Base-by-base conservation (phyloP, 2,113 vertebrate species). In the Equus przewalskii region DNA sequence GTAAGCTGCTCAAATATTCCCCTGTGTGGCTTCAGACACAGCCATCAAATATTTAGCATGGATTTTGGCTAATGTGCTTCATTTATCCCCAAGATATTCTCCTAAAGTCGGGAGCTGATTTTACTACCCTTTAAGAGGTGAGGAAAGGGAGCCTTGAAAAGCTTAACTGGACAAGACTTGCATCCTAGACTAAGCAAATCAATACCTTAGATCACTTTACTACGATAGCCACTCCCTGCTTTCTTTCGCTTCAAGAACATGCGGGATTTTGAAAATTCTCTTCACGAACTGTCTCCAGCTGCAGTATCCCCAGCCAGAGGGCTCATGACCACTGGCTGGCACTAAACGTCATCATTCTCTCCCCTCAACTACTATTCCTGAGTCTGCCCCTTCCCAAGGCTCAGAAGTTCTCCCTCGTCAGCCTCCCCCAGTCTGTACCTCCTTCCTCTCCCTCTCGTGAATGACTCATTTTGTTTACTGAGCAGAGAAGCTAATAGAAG, bases 401-500 rank as follows among this genome's bases (percentile, higher is more conserved):
- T 91, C 95, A 64, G 64, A 26, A 69, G 70, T 95, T 12, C 56
- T 51, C 67, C 92, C 54, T 69, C 22, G 60, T 60, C 0, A 28
- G 36, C 88, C 58, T 96, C 84, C 97, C 84, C 73, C 64, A 93
- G 51, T 96, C 70, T 80, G 97, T 19, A 30, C 79, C 98, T 97
- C 94, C 98, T 97, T 98, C 87, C 82, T 97, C 97, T 98, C 94
- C 62, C 96, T 92, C 89, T 85, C 92, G 97, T 98, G 98, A 98
- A 98, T 97, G 97, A 98, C 98, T 98, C 98, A 95, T 98, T 96
- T 97, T 99, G 99, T 99, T 98, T 99, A 99, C 98, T 82, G 97
- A 98, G 98, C 91, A 98, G 95, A 98, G 98, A 98, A 98, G 97
- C 98, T 99, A 98, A 98, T 98, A 98, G 98, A 98, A 99, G 92